phyloP scores from a whole-genome alignment of 2,888 invertebrate species.

The Galeruca laticollis region DNA sequence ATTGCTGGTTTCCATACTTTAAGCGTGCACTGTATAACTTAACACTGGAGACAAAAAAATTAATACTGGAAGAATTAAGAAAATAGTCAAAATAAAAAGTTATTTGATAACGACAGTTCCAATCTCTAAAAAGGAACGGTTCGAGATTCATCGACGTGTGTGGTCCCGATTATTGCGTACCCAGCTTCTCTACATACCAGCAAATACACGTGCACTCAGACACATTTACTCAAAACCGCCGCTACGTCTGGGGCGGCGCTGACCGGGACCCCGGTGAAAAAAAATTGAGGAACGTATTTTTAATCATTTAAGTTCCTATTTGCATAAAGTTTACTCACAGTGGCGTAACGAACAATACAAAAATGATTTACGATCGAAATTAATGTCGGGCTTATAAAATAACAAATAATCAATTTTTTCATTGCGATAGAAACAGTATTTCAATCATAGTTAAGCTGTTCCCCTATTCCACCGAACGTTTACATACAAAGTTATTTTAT shows the following conservation, averaged over 20 bases:
- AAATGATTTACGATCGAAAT: slow-evolving; percentile 1
- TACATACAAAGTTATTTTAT: too few relatives aligned
- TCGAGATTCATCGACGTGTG: slow-evolving; percentile 50
- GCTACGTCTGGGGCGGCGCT: slow-evolving; percentile 1
- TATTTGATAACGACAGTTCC: background rate
- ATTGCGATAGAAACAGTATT: too few relatives aligned
- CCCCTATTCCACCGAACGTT: too few relatives aligned
- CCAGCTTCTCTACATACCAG: slow-evolving; percentile 42
- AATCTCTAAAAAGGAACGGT: slow-evolving; percentile 21
- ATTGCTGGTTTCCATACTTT: too few relatives aligned
- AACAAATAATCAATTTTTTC: too few relatives aligned
- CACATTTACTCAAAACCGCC: slow-evolving; percentile 38
- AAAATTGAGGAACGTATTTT: slow-evolving; percentile 37
- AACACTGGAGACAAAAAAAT: too few relatives aligned
- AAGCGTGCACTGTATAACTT: too few relatives aligned
- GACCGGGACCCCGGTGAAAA: slow-evolving; percentile 32
- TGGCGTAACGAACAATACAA: slow-evolving; percentile 18
- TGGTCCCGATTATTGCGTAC: slow-evolving; percentile 54
- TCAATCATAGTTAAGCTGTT: too few relatives aligned
- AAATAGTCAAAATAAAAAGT: background rate
- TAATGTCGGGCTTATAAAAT: too few relatives aligned
- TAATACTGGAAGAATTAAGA: background rate
- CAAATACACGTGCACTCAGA: slow-evolving; percentile 41
- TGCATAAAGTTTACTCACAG: slow-evolving; percentile 25
- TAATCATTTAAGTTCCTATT: slow-evolving; percentile 32